These are phyloP conservation scores for Pseudomyrmex flavicornis DNA, from an alignment of 1,140 invertebrate genomes.

Conservation along the genomic window DNA sequence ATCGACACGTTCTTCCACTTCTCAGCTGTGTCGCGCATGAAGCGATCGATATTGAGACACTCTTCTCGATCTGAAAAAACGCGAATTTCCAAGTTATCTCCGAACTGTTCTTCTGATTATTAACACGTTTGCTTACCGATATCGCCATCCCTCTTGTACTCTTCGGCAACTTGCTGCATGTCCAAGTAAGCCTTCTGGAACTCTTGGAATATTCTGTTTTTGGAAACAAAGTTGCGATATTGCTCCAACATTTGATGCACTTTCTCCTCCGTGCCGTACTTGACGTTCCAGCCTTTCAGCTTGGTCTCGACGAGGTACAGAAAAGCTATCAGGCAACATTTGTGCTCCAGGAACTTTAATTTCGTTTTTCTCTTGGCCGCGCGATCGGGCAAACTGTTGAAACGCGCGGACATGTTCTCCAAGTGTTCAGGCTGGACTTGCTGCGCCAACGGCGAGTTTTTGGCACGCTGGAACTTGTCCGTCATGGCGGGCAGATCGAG, in stretches of 20 bases:
- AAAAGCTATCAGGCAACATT: slow-evolving; percentile 96
- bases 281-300: slow-evolving; percentile 94
- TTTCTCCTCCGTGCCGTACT: slow-evolving; percentile 94
- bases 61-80: slow-evolving; percentile 89
- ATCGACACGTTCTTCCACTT: slow-evolving; percentile 96
- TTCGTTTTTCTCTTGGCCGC: slow-evolving; percentile 92
- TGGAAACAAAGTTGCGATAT: slow-evolving; percentile 96
- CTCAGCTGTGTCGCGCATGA: slow-evolving; percentile 93
- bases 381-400: slow-evolving; percentile 89
- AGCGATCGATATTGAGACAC: slow-evolving; percentile 91
- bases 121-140: slow-evolving; percentile 86
- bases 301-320: slow-evolving; percentile 95
- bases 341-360: slow-evolving; percentile 96
- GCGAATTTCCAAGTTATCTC: slow-evolving; percentile 18
- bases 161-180: slow-evolving; percentile 96
- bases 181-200: slow-evolving; percentile 96
- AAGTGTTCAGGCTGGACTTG: slow-evolving; percentile 92
- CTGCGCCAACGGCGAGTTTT: slow-evolving; percentile 86
- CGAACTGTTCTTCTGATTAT: background rate
- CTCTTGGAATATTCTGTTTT: slow-evolving; percentile 96
- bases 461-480: slow-evolving; percentile 90
- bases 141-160: slow-evolving; percentile 94
- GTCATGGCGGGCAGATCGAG: slow-evolving; percentile 91
- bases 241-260: slow-evolving; percentile 94
- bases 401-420: slow-evolving; percentile 91